A percentile compares a stretch with the other conserved stretches of the same genome.
These are phyloP conservation scores for Melanitta fusca DNA, from an alignment of 2,797 vertebrate genomes.

Conservation along the genomic window DNA sequence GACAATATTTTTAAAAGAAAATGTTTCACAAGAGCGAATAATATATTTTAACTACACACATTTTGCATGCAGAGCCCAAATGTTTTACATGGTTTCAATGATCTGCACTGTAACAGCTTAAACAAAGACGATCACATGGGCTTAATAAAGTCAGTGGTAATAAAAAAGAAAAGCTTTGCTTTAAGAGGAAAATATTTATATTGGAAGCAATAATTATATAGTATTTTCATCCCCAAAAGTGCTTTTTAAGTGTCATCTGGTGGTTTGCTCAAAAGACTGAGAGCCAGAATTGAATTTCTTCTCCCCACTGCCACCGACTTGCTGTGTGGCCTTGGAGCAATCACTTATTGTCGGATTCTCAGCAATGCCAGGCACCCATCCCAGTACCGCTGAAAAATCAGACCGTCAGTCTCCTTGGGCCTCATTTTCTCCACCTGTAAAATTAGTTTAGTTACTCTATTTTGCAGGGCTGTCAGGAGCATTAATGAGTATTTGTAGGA, in stretches of 20 bases:
- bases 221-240: slow-evolving; percentile 52
- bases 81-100: slow-evolving; percentile 39
- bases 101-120: slow-evolving; percentile 14
- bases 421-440: not conserved
- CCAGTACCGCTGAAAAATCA: not conserved
- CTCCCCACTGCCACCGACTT: not conserved
- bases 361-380: not conserved
- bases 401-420: not conserved
- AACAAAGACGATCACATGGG: slow-evolving; percentile 67
- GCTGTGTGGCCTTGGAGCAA: slow-evolving; percentile 39
- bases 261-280: slow-evolving; percentile 16
- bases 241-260: slow-evolving; percentile 62
- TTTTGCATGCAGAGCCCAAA: not conserved
- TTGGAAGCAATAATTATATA: slow-evolving; percentile 63
- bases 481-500: not conserved
- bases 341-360: not conserved
- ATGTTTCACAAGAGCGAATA: not conserved
- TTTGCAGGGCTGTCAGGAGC: not conserved
- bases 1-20: slow-evolving; percentile 18
- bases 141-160: slow-evolving; percentile 68
- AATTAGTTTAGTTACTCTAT: not conserved
- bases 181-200: slow-evolving; percentile 74
- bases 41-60: slow-evolving; percentile 25
- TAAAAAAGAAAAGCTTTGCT: slow-evolving; percentile 67
- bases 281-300: slow-evolving; percentile 32